Conservation (phyloP, 2,797 vertebrate species). For the Lithobates pipiens region DNA sequence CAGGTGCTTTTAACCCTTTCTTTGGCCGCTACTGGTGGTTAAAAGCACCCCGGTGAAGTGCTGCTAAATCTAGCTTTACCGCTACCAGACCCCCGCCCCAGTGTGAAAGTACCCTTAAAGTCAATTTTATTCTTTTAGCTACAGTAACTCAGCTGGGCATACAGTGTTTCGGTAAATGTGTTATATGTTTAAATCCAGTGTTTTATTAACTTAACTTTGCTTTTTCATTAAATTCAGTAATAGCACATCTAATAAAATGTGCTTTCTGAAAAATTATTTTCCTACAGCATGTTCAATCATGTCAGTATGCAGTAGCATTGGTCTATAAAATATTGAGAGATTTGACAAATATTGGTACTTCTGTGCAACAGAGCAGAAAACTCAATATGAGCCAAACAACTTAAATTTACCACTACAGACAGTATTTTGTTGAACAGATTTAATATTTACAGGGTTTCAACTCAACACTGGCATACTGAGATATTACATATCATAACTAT, state of each 20-base stretch:
- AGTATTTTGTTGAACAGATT: slow-evolving; percentile 15
- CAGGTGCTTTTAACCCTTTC: too few species aligned
- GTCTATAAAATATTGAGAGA: slow-evolving; percentile 40
- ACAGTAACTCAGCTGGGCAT: too few species aligned
- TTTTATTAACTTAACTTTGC: slow-evolving; percentile 7
- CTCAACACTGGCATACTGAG: slow-evolving; percentile 9
- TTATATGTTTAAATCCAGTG: background rate
- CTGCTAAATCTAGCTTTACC: too few species aligned
- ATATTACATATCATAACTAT: slow-evolving; percentile 17
- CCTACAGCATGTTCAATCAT: background rate
- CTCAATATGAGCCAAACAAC: slow-evolving; percentile 37
- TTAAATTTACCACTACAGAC: slow-evolving; percentile 31
- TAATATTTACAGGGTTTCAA: slow-evolving; percentile 12
- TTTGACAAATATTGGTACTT: slow-evolving; percentile 50
- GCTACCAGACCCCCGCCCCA: too few species aligned
- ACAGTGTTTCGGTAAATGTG: background rate
- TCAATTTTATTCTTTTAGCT: too few species aligned
- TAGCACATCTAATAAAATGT: background rate
- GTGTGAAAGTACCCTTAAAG: too few species aligned
- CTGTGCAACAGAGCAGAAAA: slow-evolving; percentile 49
- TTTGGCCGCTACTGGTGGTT: too few species aligned
- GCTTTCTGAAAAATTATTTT: slow-evolving; percentile 5
- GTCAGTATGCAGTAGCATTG: slow-evolving; percentile 4
- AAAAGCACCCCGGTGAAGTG: too few species aligned
- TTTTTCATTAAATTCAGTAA: background rate